Base-by-base conservation (phyloP, 2,113 vertebrate genomes). In the Neolamprologus caudopunctatus region DNA sequence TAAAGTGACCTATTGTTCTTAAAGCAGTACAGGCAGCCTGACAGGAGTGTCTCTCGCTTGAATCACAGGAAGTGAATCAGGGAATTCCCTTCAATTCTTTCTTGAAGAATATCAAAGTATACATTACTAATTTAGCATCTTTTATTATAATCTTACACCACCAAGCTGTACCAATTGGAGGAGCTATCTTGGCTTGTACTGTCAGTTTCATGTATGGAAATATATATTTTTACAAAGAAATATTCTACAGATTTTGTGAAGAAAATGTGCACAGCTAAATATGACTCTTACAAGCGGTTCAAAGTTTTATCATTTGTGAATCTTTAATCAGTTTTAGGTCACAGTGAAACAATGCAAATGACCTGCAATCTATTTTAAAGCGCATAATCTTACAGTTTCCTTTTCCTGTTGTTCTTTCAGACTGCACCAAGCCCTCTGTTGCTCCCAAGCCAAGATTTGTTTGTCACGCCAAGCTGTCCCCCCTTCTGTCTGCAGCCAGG, bases 361-460 rank as follows among this genome's bases (percentile, higher is more conserved):
- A 95, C 90, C 90, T 92, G 83, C 84, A 85, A 40, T 91, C 93
- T 95, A 95, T 95, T 96, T 95, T 95, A 93, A 95, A 95, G 83
- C 58, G 4, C 87, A 92, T 90, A 94, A 96, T 95, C 94, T 95
- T 90, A 94, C 93, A 89, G 86, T 94, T 94, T 96, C 95, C 95
- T 95, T 84, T 96, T 96, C 95, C 95, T 91, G 96, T 81, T 96
- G 93, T 95, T 95, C 88, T 86, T 92, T 96, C 87, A 99, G 98
- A 98, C 89, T 95, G 96, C 87, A 96, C 97, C 93, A 98, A 98
- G 89, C 97, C 98, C 91, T 96, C 97, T 86, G 91, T 98, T 91
- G 97, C 98, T 95, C 98, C 97, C 2, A 98, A 98, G 96, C 97
- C 97, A 87, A 97, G 97, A 94, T 95, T 97, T 88, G 88, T 95